Percentiles rank a stretch among this genome's conserved stretches.
Evolutionary conservation across 1,140 invertebrate species (phyloP).

Genomic region (Halictus rubicundus): DNA sequence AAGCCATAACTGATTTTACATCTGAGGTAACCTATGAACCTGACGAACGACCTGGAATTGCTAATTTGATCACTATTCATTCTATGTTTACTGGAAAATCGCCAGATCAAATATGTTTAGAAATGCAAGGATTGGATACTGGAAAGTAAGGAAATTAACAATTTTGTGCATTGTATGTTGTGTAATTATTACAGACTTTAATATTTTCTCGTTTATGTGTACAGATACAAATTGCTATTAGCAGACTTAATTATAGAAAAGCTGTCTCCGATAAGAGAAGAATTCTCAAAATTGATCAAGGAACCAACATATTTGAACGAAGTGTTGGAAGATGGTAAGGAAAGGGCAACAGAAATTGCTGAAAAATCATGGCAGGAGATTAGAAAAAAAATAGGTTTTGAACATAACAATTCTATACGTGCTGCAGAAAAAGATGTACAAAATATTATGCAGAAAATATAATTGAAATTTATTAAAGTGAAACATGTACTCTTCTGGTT

Average conservation of each 20-base stretch:
- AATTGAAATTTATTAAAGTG: conserved; percentile 34
- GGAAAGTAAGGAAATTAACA: conserved; percentile 81
- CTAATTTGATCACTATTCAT: conserved; percentile 94
- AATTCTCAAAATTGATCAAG: conserved; percentile 83
- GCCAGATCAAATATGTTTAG: conserved; percentile 87
- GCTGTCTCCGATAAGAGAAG: conserved; percentile 86
- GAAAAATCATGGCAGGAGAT: conserved; percentile 87
- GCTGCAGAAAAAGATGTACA: conserved; percentile 21
- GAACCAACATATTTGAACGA: conserved; percentile 85
- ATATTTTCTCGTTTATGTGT: conserved; percentile 5
- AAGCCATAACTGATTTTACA: conserved; percentile 95
- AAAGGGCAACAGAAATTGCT: conserved; percentile 86
- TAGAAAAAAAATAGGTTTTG: conserved; percentile 83
- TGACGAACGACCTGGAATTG: conserved; percentile 89
- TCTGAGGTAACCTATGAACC: conserved; percentile 92
- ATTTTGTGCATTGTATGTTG: conserved; percentile 35
- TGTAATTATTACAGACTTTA: neutral
- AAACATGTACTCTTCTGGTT: conserved; percentile 20
- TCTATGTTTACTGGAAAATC: conserved; percentile 86
- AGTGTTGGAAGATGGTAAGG: conserved; percentile 86
- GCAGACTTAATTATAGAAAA: conserved; percentile 88
- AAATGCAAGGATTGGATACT: conserved; percentile 87
- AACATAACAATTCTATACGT: conserved; percentile 45
- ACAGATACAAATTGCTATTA: conserved; percentile 88
- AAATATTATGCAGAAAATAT: conserved; percentile 18